These are phyloP conservation scores for Drosophila demipolita DNA, from an alignment of 2,888 invertebrate species.

Conservation along the genomic window DNA sequence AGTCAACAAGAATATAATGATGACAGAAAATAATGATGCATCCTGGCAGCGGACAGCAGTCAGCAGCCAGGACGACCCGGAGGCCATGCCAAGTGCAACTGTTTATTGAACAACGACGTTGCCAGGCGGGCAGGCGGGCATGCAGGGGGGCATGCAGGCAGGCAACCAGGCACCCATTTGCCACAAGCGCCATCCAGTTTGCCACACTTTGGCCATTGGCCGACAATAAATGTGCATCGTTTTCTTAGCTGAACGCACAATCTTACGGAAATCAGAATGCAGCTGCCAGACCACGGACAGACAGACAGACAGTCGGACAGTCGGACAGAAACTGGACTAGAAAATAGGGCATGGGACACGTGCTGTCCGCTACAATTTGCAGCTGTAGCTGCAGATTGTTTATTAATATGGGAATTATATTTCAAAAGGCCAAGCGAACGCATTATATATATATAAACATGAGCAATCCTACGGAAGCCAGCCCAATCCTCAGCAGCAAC, in stretches of 20 bases:
- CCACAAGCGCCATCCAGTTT: constrained; percentile 1
- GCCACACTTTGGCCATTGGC: constrained; percentile 13
- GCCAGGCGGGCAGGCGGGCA: constrained; percentile 18
- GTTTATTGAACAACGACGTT: constrained; percentile 68
- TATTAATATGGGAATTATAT: constrained; percentile 72
- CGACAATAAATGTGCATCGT: constrained; percentile 71
- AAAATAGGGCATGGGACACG: constrained; percentile 32
- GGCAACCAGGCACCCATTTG: background rate
- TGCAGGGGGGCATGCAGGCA: constrained; percentile 1
- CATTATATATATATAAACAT: constrained; percentile 42
- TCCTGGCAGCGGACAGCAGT: constrained; percentile 60
- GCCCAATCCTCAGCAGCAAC: background rate
- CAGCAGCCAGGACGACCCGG: constrained; percentile 24
- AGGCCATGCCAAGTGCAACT: constrained; percentile 59
- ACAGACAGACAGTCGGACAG: constrained; percentile 1
- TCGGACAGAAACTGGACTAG: constrained; percentile 3
- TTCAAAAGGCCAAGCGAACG: constrained; percentile 36
- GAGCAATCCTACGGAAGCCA: background rate
- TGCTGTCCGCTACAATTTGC: constrained; percentile 43
- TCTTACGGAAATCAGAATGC: constrained; percentile 73
- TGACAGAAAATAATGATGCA: constrained; percentile 81
- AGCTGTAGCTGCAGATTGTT: constrained; percentile 55
- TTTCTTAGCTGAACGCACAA: constrained; percentile 80
- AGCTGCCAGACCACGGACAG: constrained; percentile 6
- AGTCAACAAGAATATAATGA: constrained; percentile 78